Evolutionary conservation across 1,140 invertebrate genomes (phyloP).

Genomic region (Trissolcus basalis): DNA sequence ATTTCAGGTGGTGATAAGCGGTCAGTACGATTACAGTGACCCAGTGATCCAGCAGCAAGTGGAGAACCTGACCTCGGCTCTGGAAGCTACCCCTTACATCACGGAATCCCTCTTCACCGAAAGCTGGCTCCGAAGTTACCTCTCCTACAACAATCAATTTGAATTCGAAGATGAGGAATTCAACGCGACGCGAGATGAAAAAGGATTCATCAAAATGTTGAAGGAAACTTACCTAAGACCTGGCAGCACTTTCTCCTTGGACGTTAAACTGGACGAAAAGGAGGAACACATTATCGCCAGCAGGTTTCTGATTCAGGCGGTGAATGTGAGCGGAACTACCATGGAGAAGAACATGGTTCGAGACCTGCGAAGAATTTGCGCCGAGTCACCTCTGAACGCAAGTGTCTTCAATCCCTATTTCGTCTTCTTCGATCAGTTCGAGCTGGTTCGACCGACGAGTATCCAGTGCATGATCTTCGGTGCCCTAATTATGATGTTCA

Average conservation of each 20-base stretch:
- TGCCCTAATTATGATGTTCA: constrained; percentile 95
- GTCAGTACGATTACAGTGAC: constrained; percentile 91
- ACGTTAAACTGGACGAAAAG: constrained; percentile 89
- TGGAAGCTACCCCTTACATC: constrained; percentile 90
- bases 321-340: constrained; percentile 92
- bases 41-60: constrained; percentile 85
- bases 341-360: constrained; percentile 94
- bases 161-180: neutral
- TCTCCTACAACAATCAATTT: constrained; percentile 60
- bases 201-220: constrained; percentile 84
- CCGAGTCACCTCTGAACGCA: constrained; percentile 86
- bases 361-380: constrained; percentile 85
- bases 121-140: constrained; percentile 92
- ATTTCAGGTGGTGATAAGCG: constrained; percentile 88
- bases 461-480: constrained; percentile 95
- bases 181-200: constrained; percentile 76
- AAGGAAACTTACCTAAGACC: constrained; percentile 86
- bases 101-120: constrained; percentile 88
- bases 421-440: constrained; percentile 96
- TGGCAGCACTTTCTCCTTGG: constrained; percentile 84
- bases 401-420: constrained; percentile 97
- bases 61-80: constrained; percentile 84
- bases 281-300: constrained; percentile 86
- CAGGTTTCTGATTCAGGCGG: constrained; percentile 91
- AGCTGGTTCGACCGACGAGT: constrained; percentile 93